Evolutionary conservation across 1,140 invertebrate genomes (phyloP).

Genomic region (Prorops nasuta): DNA sequence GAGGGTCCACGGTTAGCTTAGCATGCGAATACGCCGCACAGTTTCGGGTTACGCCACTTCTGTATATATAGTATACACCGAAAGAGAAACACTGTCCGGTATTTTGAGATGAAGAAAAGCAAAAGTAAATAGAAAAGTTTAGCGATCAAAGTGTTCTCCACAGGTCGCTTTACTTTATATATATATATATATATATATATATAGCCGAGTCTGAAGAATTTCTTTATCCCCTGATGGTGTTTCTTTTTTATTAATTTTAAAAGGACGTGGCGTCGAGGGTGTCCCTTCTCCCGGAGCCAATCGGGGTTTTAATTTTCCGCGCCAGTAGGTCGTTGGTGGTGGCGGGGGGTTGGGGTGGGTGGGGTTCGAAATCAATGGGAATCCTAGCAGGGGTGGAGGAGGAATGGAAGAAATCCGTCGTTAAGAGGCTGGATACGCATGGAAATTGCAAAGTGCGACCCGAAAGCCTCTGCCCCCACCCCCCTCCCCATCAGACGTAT

Average conservation of each 20-base stretch:
- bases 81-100: too few relatives aligned
- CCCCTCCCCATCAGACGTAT: slow-evolving; percentile 1
- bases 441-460: too few relatives aligned
- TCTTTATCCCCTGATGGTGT: too few relatives aligned
- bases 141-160: too few relatives aligned
- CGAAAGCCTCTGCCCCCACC: too few relatives aligned
- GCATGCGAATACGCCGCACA: slow-evolving; percentile 23
- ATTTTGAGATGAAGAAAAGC: too few relatives aligned
- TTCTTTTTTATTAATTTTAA: too few relatives aligned
- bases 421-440: slow-evolving; percentile 7
- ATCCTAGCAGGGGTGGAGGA: slow-evolving; percentile 13
- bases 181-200: too few relatives aligned
- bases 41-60: slow-evolving; percentile 25
- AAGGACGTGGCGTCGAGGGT: slow-evolving; percentile 3
- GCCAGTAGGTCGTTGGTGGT: slow-evolving; percentile 3
- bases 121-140: too few relatives aligned
- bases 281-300: slow-evolving; percentile 15
- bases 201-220: too few relatives aligned
- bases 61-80: slow-evolving; percentile 4
- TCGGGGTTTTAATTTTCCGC: slow-evolving; percentile 25
- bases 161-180: too few relatives aligned
- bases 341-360: too few relatives aligned
- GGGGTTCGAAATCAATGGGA: slow-evolving; percentile 24
- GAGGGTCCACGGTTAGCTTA: slow-evolving; percentile 21
- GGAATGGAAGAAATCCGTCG: slow-evolving; percentile 14